These are phyloP conservation scores for Caenorhabditis sp. DNA, from an alignment of 2,888 invertebrate species.

Conservation along the genomic window DNA sequence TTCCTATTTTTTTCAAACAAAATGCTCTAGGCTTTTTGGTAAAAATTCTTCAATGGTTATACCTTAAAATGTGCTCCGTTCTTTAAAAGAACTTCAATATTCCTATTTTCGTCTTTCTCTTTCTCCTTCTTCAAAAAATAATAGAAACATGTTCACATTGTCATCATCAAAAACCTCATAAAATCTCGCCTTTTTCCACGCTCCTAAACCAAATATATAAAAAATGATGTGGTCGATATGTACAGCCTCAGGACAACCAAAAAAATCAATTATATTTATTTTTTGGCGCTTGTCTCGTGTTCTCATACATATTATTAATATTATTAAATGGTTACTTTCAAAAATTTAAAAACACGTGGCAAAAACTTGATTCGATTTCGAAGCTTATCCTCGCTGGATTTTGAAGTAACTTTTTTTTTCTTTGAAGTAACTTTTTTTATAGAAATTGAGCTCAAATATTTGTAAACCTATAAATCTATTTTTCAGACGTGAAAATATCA, in stretches of 20 bases:
- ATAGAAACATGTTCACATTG: too few species aligned
- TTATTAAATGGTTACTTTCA: background rate
- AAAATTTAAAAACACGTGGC: background rate
- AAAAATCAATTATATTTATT: background rate
- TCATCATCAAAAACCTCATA: background rate
- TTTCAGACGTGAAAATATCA: too few species aligned
- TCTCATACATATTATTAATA: background rate
- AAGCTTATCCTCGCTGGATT: background rate
- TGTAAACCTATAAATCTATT: too few species aligned
- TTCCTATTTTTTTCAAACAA: too few species aligned
- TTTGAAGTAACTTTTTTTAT: too few species aligned
- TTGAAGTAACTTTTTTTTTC: too few species aligned
- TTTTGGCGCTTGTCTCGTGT: background rate
- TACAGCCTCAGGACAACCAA: background rate
- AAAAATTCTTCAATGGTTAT: too few species aligned
- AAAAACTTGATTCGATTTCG: background rate
- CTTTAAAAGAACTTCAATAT: too few species aligned
- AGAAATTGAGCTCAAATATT: too few species aligned
- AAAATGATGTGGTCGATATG: background rate
- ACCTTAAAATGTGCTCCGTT: too few species aligned
- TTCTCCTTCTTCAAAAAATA: background rate
- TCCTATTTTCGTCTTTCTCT: background rate
- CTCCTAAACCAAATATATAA: background rate
- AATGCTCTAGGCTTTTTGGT: background rate
- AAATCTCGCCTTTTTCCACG: background rate